Percentiles rank a stretch among this genome's conserved stretches.
These are phyloP conservation scores for Bursaphelenchus okinawaensis DNA, from an alignment of 2,888 invertebrate genomes.

Conservation along the genomic window DNA sequence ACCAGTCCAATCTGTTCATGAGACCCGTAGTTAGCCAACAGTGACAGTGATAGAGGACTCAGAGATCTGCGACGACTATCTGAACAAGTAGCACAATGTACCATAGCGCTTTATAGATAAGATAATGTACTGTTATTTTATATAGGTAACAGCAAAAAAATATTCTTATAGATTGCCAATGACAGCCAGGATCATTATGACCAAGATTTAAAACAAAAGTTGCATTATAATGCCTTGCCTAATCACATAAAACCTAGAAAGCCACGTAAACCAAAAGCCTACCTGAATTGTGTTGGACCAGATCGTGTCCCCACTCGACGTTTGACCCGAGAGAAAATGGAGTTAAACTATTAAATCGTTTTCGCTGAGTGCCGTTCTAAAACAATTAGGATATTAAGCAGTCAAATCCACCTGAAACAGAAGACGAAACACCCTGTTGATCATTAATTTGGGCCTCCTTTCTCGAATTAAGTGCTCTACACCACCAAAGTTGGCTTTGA, in stretches of 20 bases:
- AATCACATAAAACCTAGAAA: too few species aligned
- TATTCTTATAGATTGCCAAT: too few species aligned
- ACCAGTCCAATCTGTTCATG: constrained; percentile 9
- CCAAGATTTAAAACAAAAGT: too few species aligned
- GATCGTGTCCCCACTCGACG: neutral
- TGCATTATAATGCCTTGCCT: too few species aligned
- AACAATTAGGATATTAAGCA: neutral
- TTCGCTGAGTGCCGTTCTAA: neutral
- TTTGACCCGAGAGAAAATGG: neutral
- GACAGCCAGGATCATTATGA: too few species aligned
- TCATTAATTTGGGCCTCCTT: too few species aligned
- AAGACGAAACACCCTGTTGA: neutral
- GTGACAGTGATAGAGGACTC: constrained; percentile 25
- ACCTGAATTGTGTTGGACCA: neutral
- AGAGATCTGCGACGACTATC: constrained; percentile 26
- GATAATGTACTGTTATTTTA: neutral
- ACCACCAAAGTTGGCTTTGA: too few species aligned
- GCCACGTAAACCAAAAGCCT: neutral
- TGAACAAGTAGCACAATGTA: neutral
- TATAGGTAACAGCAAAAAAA: too few species aligned
- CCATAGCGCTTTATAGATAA: neutral
- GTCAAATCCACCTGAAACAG: neutral
- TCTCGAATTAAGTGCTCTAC: too few species aligned
- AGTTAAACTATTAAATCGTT: neutral
- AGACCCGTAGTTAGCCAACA: constrained; percentile 22